A percentile compares a stretch with the other conserved stretches of the same genome.
These are phyloP conservation scores for Rhorus exstirpatorius DNA, from an alignment of 2,888 invertebrate genomes.

Conservation along the genomic window DNA sequence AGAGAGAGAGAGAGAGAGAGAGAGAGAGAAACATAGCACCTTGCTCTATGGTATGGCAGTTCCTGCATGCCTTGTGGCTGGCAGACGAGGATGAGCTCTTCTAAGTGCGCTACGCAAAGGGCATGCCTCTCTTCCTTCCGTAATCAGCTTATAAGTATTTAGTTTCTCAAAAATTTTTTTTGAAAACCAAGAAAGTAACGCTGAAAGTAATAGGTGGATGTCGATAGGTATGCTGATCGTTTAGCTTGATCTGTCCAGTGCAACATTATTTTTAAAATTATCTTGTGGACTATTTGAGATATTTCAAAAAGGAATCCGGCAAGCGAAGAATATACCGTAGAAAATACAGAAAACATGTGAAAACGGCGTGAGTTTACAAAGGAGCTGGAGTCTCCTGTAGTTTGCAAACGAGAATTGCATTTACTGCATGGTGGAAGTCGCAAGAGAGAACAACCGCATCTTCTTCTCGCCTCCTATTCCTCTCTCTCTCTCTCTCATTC, in stretches of 20 bases:
- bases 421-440: conserved; percentile 67
- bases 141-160: conserved; percentile 23
- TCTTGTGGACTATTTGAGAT: background rate
- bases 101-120: conserved; percentile 32
- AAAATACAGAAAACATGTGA: background rate
- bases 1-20: conserved; percentile 15
- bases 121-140: conserved; percentile 43
- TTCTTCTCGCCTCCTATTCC: conserved; percentile 48
- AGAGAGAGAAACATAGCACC: conserved; percentile 11
- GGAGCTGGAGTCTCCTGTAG: conserved; percentile 17
- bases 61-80: conserved; percentile 32
- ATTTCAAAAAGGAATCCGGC: background rate
- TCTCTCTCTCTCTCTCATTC: conserved; percentile 57
- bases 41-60: conserved; percentile 37
- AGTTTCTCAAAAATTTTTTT: conserved; percentile 11
- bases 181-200: conserved; percentile 16
- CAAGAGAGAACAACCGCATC: conserved; percentile 58
- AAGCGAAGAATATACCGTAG: background rate
- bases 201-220: background rate
- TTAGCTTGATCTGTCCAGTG: background rate
- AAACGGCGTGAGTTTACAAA: conserved; percentile 41
- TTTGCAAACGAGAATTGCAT: conserved; percentile 37
- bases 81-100: conserved; percentile 33
- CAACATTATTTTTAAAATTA: conserved; percentile 4
- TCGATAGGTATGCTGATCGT: background rate